Percentiles rank a stretch among this genome's conserved stretches.
Conservation (phyloP, 2,888 invertebrate genomes). For the Achlya flavicornis region DNA sequence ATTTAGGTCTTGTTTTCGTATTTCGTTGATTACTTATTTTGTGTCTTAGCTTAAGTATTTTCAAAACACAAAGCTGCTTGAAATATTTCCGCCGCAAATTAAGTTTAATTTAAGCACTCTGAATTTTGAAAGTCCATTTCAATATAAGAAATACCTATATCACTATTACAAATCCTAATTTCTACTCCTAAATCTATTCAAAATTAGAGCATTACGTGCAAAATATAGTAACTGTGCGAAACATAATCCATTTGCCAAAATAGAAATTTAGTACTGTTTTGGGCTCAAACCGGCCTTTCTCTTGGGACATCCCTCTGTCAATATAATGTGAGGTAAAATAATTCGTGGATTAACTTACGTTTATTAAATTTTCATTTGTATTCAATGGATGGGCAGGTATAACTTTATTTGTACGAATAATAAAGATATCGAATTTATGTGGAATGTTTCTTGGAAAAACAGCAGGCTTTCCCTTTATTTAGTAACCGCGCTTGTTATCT, state of each 20-base stretch:
- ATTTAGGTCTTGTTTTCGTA: slow-evolving; percentile 1
- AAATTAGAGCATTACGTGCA: not conserved
- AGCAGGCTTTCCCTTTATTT: not conserved
- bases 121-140: not conserved
- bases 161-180: not conserved
- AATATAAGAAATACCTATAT: not conserved
- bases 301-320: slow-evolving; percentile 48
- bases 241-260: slow-evolving; percentile 35
- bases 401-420: slow-evolving; percentile 21
- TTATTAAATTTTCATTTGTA: slow-evolving; percentile 26
- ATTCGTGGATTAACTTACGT: slow-evolving; percentile 33
- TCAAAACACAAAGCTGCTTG: not conserved
- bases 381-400: slow-evolving; percentile 11
- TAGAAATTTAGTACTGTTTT: slow-evolving; percentile 41
- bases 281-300: slow-evolving; percentile 39
- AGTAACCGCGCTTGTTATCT: no score
- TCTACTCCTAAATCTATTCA: not conserved
- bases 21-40: not conserved
- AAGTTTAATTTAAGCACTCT: not conserved
- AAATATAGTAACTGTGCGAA: slow-evolving; percentile 1
- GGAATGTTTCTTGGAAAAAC: not conserved
- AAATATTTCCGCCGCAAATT: not conserved
- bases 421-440: slow-evolving; percentile 6
- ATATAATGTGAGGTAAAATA: slow-evolving; percentile 42
- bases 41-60: no score